These are phyloP conservation scores for Apostichopus californicus DNA, from an alignment of 35 echinoderm and acorn worm genomes.

Conservation along the genomic window DNA sequence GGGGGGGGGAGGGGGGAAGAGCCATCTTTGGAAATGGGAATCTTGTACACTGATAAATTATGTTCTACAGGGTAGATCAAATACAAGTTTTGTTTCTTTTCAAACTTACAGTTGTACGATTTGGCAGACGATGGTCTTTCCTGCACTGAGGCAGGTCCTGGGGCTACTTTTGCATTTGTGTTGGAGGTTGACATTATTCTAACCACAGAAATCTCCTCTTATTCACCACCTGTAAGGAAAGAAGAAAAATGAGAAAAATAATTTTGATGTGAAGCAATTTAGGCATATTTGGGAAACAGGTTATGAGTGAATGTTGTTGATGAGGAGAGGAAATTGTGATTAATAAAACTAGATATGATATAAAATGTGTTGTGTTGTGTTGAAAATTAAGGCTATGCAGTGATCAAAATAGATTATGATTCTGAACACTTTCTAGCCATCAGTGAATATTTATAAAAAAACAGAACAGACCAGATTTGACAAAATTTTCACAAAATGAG, in stretches of 20 bases:
- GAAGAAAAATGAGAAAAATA: not conserved
- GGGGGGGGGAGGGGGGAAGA: not conserved
- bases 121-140: slow-evolving; percentile 71
- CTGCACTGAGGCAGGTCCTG: not conserved
- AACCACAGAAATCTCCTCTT: not conserved
- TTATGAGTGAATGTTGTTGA: no score
- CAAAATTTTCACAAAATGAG: no score
- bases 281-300: no score
- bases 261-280: no score
- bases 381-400: no score
- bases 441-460: no score
- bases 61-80: not conserved
- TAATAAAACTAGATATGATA: no score
- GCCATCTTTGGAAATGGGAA: not conserved
- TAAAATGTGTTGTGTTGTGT: no score
- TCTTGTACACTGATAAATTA: not conserved
- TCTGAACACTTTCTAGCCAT: no score
- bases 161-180: not conserved
- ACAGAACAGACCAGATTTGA: no score
- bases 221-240: not conserved
- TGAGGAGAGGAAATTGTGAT: no score
- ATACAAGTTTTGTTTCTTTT: not conserved
- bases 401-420: no score
- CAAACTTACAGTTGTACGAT: slow-evolving; percentile 77
- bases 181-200: not conserved